A percentile compares a stretch with the other conserved stretches of the same genome.
These are phyloP conservation scores for Aleiodes leptofemur DNA, from an alignment of 2,888 invertebrate species.

Conservation along the genomic window DNA sequence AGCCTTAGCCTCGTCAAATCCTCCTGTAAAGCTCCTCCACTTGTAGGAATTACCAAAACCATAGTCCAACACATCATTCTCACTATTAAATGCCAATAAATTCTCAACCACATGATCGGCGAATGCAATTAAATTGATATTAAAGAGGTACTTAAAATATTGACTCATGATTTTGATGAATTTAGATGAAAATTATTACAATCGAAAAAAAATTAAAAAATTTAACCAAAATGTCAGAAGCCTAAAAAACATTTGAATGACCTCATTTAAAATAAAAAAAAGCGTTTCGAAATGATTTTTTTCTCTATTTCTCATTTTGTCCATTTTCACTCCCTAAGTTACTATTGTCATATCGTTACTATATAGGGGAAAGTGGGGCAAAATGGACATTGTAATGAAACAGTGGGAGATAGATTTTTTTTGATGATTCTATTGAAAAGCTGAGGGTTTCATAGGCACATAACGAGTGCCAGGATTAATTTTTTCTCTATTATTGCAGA, in stretches of 20 bases:
- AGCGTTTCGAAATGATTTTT: not conserved
- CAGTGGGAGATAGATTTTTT: too few relatives aligned
- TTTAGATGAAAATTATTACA: not conserved
- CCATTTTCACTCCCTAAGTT: too few relatives aligned
- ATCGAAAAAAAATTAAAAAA: not conserved
- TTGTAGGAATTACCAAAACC: slow-evolving; percentile 60
- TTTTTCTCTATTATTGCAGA: too few relatives aligned
- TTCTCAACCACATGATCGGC: slow-evolving; percentile 50
- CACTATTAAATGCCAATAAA: slow-evolving; percentile 31
- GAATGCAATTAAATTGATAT: slow-evolving; percentile 54
- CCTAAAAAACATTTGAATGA: slow-evolving; percentile 12
- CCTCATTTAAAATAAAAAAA: not conserved
- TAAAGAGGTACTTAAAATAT: slow-evolving; percentile 55
- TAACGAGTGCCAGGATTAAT: too few relatives aligned
- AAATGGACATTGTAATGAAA: too few relatives aligned
- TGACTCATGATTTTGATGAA: slow-evolving; percentile 49
- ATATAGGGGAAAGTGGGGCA: too few relatives aligned
- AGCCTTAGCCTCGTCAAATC: slow-evolving; percentile 61
- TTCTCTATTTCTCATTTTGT: too few relatives aligned
- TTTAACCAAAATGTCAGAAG: slow-evolving; percentile 5
- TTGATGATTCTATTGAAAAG: too few relatives aligned
- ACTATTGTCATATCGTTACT: too few relatives aligned
- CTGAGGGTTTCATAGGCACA: too few relatives aligned
- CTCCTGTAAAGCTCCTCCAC: slow-evolving; percentile 60
- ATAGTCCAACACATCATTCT: slow-evolving; percentile 44